Base-by-base conservation (phyloP, 2,797 vertebrate genomes). In the Danionella dracula region DNA sequence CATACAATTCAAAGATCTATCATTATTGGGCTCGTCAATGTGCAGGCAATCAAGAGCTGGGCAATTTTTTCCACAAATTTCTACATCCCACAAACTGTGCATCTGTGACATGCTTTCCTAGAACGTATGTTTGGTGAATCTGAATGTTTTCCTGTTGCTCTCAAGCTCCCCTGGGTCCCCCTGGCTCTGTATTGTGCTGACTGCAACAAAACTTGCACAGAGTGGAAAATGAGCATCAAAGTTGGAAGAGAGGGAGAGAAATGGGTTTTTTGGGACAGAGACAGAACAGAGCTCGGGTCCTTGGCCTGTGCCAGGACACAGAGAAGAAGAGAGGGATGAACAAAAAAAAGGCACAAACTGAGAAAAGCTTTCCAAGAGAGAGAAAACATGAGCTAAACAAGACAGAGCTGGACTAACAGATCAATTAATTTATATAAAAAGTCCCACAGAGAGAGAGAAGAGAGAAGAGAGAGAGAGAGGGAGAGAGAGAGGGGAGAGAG, bases 81-180 rank as follows among this genome's bases (percentile, higher is more conserved):
- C 35, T 67, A 19, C 42, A 37, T 17, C 21, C 12, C 19, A 44
- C 32, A 50, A 54, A 42, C 10, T 23, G 19, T 5, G 11, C 50
- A 16, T 51, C 37, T 42, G 17, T 12, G 4, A 48, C 13, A 23
- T 21, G 42, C 46, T n/a, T 29, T 12, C 19, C 21, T 12, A 2
- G 17, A 58, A 16, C 48, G 13, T 8, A 32, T 40, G 32, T 45
- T 78, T 77, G 67, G 77, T 78, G 78, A 76, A 84, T 83, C 79
- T 82, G 84, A 87, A 88, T 81, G 79, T 79, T 78, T 86, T 86
- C 84, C 81, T 82, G 79, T 76, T 72, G 75, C 71, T 79, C 78
- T 85, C 85, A 84, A 83, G 78, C 74, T 68, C 44, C 32, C 21
- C 27, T 5, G 20, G 51, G 53, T 51, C 31, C 34, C 27, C 48